These are phyloP conservation scores for Leptopilina clavipes DNA, from an alignment of 1,140 invertebrate genomes.

Conservation along the genomic window DNA sequence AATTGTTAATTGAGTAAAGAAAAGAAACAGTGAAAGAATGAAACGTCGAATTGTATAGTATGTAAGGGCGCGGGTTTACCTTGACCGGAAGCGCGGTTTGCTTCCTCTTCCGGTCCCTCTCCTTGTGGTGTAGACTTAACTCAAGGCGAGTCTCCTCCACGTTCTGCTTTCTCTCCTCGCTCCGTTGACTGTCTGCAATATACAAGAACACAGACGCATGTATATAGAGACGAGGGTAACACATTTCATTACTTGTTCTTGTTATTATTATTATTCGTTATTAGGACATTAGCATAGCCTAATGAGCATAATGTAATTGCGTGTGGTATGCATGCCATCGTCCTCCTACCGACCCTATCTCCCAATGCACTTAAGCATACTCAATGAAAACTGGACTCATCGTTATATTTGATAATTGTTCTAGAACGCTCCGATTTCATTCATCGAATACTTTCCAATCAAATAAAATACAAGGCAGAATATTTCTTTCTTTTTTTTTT, in stretches of 20 bases:
- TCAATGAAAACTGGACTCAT: slow-evolving; percentile 13
- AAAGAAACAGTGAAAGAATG: slow-evolving; percentile 38
- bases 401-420: slow-evolving; percentile 23
- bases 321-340: slow-evolving; percentile 55
- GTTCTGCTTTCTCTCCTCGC: slow-evolving; percentile 74
- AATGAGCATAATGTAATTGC: slow-evolving; percentile 68
- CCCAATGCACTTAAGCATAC: slow-evolving; percentile 25
- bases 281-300: slow-evolving; percentile 69
- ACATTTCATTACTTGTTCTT: slow-evolving; percentile 50
- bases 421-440: slow-evolving; percentile 22
- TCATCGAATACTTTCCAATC: slow-evolving; percentile 32
- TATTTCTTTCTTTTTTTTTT: background rate
- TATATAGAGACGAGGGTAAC: slow-evolving; percentile 47
- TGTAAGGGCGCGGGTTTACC: slow-evolving; percentile 67
- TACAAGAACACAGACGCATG: slow-evolving; percentile 55
- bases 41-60: slow-evolving; percentile 49
- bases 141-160: slow-evolving; percentile 70
- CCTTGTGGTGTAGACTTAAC: slow-evolving; percentile 69
- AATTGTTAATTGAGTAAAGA: slow-evolving; percentile 35
- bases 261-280: slow-evolving; percentile 68
- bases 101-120: slow-evolving; percentile 75
- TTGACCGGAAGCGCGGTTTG: slow-evolving; percentile 75
- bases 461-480: background rate
- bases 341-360: slow-evolving; percentile 35
- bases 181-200: slow-evolving; percentile 75